phyloP scores from a whole-genome alignment of 2,888 invertebrate genomes.

The Cryptocephalus primarius region DNA sequence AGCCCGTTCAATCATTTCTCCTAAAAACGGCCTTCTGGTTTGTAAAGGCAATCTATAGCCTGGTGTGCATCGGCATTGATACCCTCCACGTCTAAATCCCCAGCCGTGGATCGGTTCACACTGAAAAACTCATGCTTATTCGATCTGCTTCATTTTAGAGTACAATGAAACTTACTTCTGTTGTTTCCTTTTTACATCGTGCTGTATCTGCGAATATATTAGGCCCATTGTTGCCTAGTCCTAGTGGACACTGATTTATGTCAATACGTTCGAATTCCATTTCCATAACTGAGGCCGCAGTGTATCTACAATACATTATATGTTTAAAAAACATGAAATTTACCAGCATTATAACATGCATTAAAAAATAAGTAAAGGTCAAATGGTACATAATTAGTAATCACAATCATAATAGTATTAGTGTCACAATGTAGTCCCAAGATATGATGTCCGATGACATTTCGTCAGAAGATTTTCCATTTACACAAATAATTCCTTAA shows the following conservation, averaged over 20 bases:
- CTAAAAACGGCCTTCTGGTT: slow-evolving; percentile 82
- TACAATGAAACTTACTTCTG: slow-evolving; percentile 52
- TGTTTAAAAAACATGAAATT: no score
- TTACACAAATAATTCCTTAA: no score
- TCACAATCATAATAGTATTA: no score
- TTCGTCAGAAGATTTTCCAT: no score
- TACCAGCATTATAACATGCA: no score
- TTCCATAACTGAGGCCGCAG: slow-evolving; percentile 85
- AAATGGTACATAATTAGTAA: no score
- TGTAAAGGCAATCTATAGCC: slow-evolving; percentile 78
- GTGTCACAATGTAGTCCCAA: no score
- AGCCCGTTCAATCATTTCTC: slow-evolving; percentile 87
- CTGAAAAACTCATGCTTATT: no score
- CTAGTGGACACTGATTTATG: slow-evolving; percentile 91
- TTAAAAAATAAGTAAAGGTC: no score
- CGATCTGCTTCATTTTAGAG: background rate
- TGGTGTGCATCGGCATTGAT: slow-evolving; percentile 87
- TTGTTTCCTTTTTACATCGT: slow-evolving; percentile 81
- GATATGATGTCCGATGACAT: no score
- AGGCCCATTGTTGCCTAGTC: slow-evolving; percentile 77
- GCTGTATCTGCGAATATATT: slow-evolving; percentile 86
- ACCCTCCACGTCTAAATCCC: slow-evolving; percentile 92
- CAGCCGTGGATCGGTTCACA: slow-evolving; percentile 95
- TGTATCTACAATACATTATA: slow-evolving; percentile 53
- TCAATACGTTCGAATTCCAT: slow-evolving; percentile 95